Base-by-base conservation (phyloP, 2,797 vertebrate genomes). In the Poeciliopsis infans region DNA sequence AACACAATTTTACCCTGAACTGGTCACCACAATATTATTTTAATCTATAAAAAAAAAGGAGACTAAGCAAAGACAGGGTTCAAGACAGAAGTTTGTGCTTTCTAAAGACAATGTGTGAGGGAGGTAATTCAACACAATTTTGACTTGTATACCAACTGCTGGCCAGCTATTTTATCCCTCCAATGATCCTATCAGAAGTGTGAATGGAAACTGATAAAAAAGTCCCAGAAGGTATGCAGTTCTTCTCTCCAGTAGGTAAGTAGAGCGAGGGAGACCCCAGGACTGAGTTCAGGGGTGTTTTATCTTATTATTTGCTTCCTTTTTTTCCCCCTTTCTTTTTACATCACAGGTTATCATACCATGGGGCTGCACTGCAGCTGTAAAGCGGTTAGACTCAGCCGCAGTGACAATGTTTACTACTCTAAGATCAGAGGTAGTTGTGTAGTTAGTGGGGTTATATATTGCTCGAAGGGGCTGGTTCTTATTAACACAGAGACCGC, bases 361-460 rank as follows among this genome's bases (percentile, higher is more conserved):
- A 80, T 85, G 88, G 74, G 86, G 77, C 79, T 85, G 90, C 82
- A 79, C 86, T 83, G 78, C 77, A 85, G 85, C 83, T 90, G 84
- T 94, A 91, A 94, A 91, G 90, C 84, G 86, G 86, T 79, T 79
- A 79, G 78, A 87, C 85, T 49, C 59, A 74, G 80, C 91, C 85
- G 77, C 90, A 91, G 90, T 86, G 80, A 89, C 86, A 79, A 83
- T 70, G 85, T 95, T 95, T 94, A 95, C 92, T 93, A 90, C 91
- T 90, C 88, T 92, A 83, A 93, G 91, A 95, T 95, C 92, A 94
- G 89, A 95, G 89, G 87, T 77, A 88, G 82, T 82, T 87, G 86
- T 87, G 88, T 93, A 59, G 91, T 94, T 91, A 83, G 92, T 83
- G 85, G 86, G 91, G 94, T 95, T 94, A 94, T 93, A 46, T 90